Percentiles rank a stretch among this genome's conserved stretches.
Evolutionary conservation across 2,888 invertebrate species (phyloP).

Genomic region (Eristalis intricaria): DNA sequence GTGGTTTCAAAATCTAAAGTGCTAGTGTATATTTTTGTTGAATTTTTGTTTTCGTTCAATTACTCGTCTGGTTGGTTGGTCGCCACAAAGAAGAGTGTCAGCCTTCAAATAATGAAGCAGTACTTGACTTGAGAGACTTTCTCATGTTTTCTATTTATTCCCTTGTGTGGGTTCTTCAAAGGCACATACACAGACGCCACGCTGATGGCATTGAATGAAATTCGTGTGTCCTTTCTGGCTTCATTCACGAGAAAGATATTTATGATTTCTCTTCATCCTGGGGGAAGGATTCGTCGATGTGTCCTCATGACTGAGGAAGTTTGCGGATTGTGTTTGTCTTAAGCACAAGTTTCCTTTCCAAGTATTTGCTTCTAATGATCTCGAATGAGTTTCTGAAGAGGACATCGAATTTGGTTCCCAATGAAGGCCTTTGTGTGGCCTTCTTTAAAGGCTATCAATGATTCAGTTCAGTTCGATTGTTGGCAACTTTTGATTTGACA

Average conservation of each 20-base stretch:
- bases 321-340: not conserved
- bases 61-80: too few relatives aligned
- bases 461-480: too few relatives aligned
- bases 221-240: not conserved
- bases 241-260: not conserved
- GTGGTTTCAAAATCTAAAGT: not conserved
- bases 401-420: not conserved
- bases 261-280: not conserved
- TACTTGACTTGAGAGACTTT: not conserved
- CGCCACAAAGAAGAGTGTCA: not conserved
- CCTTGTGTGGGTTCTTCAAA: not conserved
- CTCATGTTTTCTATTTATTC: not conserved
- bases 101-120: not conserved
- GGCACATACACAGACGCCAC: not conserved
- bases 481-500: too few relatives aligned
- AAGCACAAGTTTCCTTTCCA: too few relatives aligned
- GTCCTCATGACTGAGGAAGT: too few relatives aligned
- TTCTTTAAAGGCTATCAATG: not conserved
- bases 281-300: too few relatives aligned
- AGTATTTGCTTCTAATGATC: not conserved
- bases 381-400: not conserved
- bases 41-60: not conserved
- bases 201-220: constrained; percentile 3
- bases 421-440: not conserved
- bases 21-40: not conserved